Evolutionary conservation across 2,113 vertebrate genomes (phyloP).

Genomic region (Gymnogyps californianus): DNA sequence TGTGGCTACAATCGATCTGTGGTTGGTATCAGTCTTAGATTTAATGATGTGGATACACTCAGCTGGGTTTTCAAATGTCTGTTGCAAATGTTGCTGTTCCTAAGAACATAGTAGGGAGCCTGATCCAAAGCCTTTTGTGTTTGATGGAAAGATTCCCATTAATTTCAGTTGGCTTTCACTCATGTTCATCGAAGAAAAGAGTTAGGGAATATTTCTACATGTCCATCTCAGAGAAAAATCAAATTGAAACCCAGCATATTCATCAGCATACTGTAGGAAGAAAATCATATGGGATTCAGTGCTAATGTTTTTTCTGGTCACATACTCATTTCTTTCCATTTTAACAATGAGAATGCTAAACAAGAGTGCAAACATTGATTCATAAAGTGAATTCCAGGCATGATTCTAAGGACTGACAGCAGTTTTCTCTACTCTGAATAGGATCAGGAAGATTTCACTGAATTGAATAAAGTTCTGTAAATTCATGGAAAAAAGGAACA

Average conservation of each 20-base stretch:
- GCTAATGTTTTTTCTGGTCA: conserved; percentile 53
- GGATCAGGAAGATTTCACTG: neutral
- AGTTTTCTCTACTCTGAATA: neutral
- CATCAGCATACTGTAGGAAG: neutral
- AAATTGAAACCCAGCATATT: neutral
- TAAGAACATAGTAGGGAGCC: neutral
- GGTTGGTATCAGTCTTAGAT: neutral
- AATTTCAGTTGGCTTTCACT: neutral
- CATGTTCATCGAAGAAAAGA: neutral
- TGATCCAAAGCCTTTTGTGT: neutral
- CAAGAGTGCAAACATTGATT: neutral
- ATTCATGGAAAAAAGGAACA: neutral
- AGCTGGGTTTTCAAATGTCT: neutral
- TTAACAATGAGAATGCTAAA: neutral
- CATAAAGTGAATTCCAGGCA: neutral
- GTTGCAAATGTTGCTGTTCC: neutral
- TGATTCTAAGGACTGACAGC: neutral
- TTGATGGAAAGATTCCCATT: neutral
- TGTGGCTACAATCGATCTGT: neutral
- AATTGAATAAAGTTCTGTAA: neutral
- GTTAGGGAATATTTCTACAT: neutral
- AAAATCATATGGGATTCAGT: conserved; percentile 16
- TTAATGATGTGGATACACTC: neutral
- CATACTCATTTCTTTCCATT: neutral
- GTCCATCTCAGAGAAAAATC: neutral